Evolutionary conservation across 2,113 vertebrate species (phyloP).

Genomic region (Stercorarius parasiticus): DNA sequence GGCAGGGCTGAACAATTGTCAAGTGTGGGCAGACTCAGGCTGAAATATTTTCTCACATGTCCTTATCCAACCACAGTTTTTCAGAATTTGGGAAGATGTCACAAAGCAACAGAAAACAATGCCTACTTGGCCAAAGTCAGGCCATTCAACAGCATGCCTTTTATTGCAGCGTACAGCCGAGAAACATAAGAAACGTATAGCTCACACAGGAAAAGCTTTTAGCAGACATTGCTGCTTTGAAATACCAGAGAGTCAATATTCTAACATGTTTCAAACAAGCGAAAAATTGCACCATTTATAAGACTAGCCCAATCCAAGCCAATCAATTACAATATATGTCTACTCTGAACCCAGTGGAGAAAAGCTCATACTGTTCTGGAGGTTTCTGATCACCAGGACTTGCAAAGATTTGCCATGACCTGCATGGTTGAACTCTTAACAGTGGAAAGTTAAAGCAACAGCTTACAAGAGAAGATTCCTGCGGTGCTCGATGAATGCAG

Average conservation of each 20-base stretch:
- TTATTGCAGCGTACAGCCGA: neutral
- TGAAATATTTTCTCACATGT: conserved; percentile 7
- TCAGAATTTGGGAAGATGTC: neutral
- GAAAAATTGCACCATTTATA: neutral
- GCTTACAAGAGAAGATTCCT: neutral
- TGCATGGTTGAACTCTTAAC: neutral
- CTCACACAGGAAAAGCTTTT: neutral
- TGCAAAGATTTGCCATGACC: neutral
- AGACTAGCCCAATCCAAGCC: neutral
- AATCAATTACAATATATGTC: neutral
- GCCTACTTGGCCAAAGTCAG: neutral
- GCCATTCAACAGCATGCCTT: neutral
- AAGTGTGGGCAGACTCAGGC: neutral
- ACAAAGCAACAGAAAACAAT: neutral
- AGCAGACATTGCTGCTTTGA: neutral
- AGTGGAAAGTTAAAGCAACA: neutral
- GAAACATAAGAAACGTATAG: neutral
- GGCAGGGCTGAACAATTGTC: neutral
- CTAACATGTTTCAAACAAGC: neutral
- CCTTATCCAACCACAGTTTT: neutral
- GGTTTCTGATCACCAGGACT: neutral
- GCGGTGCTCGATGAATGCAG: neutral
- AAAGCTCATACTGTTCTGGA: neutral
- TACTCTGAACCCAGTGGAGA: neutral
- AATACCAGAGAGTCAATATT: neutral